Conservation (phyloP, 2,113 vertebrate species). For the Patagioenas fasciata region DNA sequence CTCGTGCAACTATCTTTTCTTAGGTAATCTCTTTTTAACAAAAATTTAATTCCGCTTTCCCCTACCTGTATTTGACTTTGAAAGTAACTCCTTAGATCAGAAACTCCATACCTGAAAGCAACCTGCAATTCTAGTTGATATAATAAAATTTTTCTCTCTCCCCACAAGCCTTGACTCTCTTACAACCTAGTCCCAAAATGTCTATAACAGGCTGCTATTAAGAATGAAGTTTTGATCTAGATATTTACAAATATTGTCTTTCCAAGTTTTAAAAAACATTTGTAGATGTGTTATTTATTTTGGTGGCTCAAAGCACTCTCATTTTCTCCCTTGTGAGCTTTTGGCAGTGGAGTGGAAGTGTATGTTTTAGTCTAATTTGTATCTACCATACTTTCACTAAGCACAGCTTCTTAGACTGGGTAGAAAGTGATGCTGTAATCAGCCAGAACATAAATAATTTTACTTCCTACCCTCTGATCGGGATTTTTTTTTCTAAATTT, state of each 20-base stretch:
- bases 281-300: not conserved
- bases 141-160: not conserved
- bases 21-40: not conserved
- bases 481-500: not conserved
- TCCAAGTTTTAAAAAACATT: not conserved
- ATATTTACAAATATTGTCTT: not conserved
- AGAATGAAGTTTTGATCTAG: not conserved
- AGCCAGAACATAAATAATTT: not conserved
- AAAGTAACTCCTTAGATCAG: not conserved
- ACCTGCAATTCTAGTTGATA: not conserved
- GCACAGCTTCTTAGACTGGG: not conserved
- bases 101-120: not conserved
- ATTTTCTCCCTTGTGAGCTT: not conserved
- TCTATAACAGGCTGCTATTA: not conserved
- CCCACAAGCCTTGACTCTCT: not conserved
- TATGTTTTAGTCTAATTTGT: not conserved
- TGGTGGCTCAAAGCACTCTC: not conserved
- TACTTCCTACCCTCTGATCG: not conserved
- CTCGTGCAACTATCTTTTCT: not conserved
- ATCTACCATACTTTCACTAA: not conserved
- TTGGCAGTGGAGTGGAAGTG: not conserved
- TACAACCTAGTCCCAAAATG: not conserved
- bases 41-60: not conserved
- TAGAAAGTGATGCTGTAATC: not conserved
- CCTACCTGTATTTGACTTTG: not conserved